Conservation (phyloP, 2,113 vertebrate species). For the Capra hircus region DNA sequence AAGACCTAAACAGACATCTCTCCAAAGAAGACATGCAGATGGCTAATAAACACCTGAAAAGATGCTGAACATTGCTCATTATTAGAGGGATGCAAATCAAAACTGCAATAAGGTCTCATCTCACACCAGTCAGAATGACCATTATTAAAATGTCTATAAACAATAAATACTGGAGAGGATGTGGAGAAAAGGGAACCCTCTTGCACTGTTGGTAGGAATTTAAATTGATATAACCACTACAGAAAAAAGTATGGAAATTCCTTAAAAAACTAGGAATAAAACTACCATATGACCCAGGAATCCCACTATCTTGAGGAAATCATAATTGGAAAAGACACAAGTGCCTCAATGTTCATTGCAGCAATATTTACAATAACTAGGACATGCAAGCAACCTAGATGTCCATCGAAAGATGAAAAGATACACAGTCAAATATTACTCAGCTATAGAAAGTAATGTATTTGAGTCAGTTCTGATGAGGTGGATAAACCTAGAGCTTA, state of each 20-base stretch:
- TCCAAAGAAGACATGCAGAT: background rate
- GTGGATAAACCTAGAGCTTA: background rate
- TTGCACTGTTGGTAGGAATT: background rate
- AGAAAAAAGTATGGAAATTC: background rate
- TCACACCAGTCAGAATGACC: background rate
- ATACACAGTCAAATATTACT: background rate
- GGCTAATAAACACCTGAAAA: background rate
- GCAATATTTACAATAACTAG: background rate
- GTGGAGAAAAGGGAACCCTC: background rate
- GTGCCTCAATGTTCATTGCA: background rate
- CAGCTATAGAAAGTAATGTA: background rate
- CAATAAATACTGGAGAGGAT: background rate
- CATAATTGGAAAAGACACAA: background rate
- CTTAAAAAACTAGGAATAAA: background rate
- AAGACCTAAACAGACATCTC: background rate
- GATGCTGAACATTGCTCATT: background rate
- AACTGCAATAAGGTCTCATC: background rate
- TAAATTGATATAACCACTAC: background rate
- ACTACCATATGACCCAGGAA: background rate
- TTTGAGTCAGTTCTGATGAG: background rate
- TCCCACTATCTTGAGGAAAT: background rate
- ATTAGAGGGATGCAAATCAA: background rate
- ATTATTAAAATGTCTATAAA: background rate
- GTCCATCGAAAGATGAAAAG: background rate
- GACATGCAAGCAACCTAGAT: background rate